Base-by-base conservation (phyloP, 2,797 vertebrate species). In the Heterohyrax brucei region DNA sequence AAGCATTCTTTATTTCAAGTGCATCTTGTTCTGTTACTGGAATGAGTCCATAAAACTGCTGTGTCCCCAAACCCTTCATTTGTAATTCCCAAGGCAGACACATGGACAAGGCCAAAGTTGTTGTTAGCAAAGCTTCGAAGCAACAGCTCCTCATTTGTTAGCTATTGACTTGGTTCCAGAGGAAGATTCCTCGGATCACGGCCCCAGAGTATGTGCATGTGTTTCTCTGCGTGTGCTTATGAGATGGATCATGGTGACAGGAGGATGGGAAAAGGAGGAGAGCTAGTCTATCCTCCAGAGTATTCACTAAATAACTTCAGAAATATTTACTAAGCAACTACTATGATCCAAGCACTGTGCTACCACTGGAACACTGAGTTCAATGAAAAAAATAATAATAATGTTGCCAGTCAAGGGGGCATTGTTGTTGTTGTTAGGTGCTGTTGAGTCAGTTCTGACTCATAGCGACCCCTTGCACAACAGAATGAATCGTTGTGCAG, bases 1-100 rank as follows among this genome's bases (percentile, higher is more conserved):
- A 95, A 77, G 70, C 84, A 88, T 88, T 98, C 93, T 97, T 93
- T 92, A 87, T 86, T 94, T 94, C 93, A 72, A 97, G 84, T 64
- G 87, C 61, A 28, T 64, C 89, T 76, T 91, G 93, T 89, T 73
- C 92, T 92, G 89, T 90, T 84, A 66, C 4, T 95, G 96, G 94
- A 96, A 86, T 5, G 12, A 56, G 44, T 93, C 87, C 94, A 91
- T 83, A n/a, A 66, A 81, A 76, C 56, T 7, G 44, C 89, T 46
- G 70, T 50, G 64, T 96, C 94, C 95, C 86, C 75, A 72, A 92
- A 89, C 48, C 92, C 80, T 78, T 90, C 53, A 44, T 89, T 70
- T 93, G 87, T 91, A 39, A 94, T 86, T 96, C 56, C 86, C 62
- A 30, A 48, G 48, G 89, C 44, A 39, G 62, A 81, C 73, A 18